Base-by-base conservation (phyloP, 2,113 vertebrate genomes). In the Centropus bengalensis region DNA sequence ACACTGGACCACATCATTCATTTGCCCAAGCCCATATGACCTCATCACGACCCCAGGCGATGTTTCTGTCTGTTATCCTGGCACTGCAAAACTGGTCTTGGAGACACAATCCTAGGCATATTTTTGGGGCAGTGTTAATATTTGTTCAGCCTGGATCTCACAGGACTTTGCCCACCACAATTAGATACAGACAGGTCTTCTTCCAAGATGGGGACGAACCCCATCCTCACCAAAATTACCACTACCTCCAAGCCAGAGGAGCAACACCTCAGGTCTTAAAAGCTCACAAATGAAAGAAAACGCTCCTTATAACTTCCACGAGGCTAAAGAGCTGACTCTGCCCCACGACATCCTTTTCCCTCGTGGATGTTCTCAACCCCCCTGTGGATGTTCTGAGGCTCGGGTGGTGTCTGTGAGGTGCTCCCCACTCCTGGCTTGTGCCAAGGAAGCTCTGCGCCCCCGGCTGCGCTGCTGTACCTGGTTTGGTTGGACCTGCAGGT, bases 381-480 rank as follows among this genome's bases (percentile, higher is more conserved):
- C 3, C 67, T 0, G 14, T 0, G 42, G 36, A 2, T 18, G 26
- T 81, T 5, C 59, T 9, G 59, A 73, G 63, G 19, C 8, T 60
- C 2, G 1, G 52, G 8, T 5, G 32, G 0, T 0, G 6, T 8
- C 66, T 52, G 18, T 2, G 1, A 33, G 28, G 54, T 0, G 9
- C 55, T 68, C 6, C 4, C 68, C 59, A 4, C 33, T n/a, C 66
- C 47, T 10, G 8, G 52, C 24, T 26, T n/a, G n/a, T n/a, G 8
- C 0, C 1, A 1, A 7, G n/a, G 1, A 6, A 81, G 91, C 22
- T 27, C 51, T 8, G 36, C 4, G 8, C 7, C 62, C 6, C 62
- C 6, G 21, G 20, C 73, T 13, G 11, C 19, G 10, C 9, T 3
- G 54, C 76, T 8, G 36, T 97, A 98, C 97, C 98, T 98, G 98